Evolutionary conservation across 2,888 invertebrate genomes (phyloP).

Genomic region (Pimpla rufipes): DNA sequence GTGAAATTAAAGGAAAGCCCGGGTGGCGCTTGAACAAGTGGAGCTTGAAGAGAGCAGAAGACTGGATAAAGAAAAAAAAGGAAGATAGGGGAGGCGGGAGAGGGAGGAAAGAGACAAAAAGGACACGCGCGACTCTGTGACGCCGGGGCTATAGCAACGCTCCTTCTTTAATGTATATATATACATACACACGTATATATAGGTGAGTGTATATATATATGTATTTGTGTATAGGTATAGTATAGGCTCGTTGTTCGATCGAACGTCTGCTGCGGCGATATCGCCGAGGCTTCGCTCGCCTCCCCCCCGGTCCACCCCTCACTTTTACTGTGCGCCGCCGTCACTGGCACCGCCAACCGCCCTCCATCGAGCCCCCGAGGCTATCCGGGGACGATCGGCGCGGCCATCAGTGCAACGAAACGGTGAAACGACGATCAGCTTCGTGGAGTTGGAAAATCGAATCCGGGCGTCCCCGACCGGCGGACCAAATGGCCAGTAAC

Average conservation of each 20-base stretch:
- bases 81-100: conserved; percentile 7
- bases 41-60: conserved; percentile 62
- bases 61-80: conserved; percentile 36
- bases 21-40: conserved; percentile 59
- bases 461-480: conserved; percentile 38
- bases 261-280: conserved; percentile 61
- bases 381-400: conserved; percentile 49
- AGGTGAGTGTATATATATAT: background rate
- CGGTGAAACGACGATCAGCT: conserved; percentile 53
- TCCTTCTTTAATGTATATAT: conserved; percentile 16
- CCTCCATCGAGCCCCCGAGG: conserved; percentile 32
- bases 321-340: conserved; percentile 39
- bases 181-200: background rate
- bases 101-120: conserved; percentile 47
- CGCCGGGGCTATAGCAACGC: conserved; percentile 45
- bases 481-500: conserved; percentile 31
- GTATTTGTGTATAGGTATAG: conserved; percentile 21
- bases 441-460: conserved; percentile 46
- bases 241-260: conserved; percentile 60
- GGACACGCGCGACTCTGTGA: conserved; percentile 57
- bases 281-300: conserved; percentile 52
- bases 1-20: conserved; percentile 66
- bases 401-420: conserved; percentile 43
- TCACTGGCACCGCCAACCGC: conserved; percentile 34
- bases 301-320: conserved; percentile 12